Evolutionary conservation across 1,140 invertebrate species (phyloP), one percentile per base, ranked within the genome.

Genomic region (Telenomus remus): DNA sequence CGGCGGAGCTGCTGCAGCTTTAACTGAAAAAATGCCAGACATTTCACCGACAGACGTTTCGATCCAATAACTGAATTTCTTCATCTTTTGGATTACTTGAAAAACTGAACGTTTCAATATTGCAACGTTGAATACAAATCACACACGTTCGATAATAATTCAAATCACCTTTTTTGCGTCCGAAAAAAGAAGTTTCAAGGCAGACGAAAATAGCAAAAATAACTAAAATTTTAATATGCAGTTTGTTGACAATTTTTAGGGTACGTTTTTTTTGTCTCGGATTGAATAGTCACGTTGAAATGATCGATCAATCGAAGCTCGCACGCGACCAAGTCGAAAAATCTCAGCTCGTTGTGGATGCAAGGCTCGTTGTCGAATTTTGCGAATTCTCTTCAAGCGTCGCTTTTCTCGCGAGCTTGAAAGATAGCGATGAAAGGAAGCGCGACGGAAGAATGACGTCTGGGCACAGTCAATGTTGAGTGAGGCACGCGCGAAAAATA

Each of bases 401-500:
- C 74, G 75, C 64, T 82, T 79, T 79, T 49, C 78, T 79, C 78
- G 80, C 76, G 77, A 75, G 72, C 78, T 79, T 79, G 37, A 39
- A 81, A 81, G 76, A 80, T 77, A 76, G 68, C 69, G 35, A 63
- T 57, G 57, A 55, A 64, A 61, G 34, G 39, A 43, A 48, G 54
- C 48, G 15, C 10, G 10, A 63, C 37, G 55, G 65, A 64, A 69
- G 51, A 19, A 56, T 43, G 56, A 16, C 63, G 59, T 54, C 27
- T 37, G 53, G 47, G 15, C 43, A 12, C 33, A 63, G 66, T 47
- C 74, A 76, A 76, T 76, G 66, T 61, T 53, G 42, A 39, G 51
- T 11, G 15, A 44, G 66, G 61, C 74, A 76, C 84, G 84, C 81
- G 81, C 83, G 79, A 84, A 81, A 84, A 84, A 84, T 85, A 85